These are phyloP conservation scores for Athene cunicularia DNA, from an alignment of 2,113 vertebrate genomes.

Conservation along the genomic window DNA sequence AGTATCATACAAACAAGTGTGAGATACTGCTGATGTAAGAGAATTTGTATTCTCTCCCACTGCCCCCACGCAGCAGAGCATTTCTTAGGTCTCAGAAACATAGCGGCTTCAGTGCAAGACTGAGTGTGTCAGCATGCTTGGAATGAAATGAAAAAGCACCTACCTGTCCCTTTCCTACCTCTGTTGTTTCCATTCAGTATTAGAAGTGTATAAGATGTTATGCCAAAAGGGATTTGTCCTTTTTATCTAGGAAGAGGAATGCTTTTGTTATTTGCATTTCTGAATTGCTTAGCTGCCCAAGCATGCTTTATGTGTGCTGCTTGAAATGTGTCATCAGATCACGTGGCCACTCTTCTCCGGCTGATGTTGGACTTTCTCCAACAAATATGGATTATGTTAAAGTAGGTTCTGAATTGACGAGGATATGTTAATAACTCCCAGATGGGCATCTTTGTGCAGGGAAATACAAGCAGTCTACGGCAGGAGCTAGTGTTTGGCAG, in stretches of 20 bases:
- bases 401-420: constrained; percentile 95
- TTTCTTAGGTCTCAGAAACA: constrained; percentile 1
- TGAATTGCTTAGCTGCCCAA: constrained; percentile 97
- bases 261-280: constrained; percentile 91
- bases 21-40: neutral
- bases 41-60: constrained; percentile 23
- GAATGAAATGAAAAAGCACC: constrained; percentile 42
- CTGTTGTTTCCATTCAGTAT: constrained; percentile 50
- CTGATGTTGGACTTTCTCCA: constrained; percentile 96
- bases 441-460: constrained; percentile 90
- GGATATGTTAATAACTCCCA: constrained; percentile 99
- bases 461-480: constrained; percentile 89
- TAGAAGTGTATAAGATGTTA: constrained; percentile 81
- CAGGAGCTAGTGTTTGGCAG: constrained; percentile 96
- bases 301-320: constrained; percentile 87
- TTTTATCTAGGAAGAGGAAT: constrained; percentile 86
- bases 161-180: constrained; percentile 31
- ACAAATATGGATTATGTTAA: constrained; percentile 99
- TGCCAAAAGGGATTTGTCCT: constrained; percentile 95
- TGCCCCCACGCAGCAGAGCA: neutral
- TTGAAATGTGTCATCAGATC: constrained; percentile 92
- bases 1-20: neutral
- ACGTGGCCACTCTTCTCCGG: constrained; percentile 87
- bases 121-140: constrained; percentile 9
- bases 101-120: neutral